A percentile compares a stretch with the other conserved stretches of the same genome.
Evolutionary conservation across 1,140 invertebrate genomes (phyloP).

Genomic region (Hestina assimilis): DNA sequence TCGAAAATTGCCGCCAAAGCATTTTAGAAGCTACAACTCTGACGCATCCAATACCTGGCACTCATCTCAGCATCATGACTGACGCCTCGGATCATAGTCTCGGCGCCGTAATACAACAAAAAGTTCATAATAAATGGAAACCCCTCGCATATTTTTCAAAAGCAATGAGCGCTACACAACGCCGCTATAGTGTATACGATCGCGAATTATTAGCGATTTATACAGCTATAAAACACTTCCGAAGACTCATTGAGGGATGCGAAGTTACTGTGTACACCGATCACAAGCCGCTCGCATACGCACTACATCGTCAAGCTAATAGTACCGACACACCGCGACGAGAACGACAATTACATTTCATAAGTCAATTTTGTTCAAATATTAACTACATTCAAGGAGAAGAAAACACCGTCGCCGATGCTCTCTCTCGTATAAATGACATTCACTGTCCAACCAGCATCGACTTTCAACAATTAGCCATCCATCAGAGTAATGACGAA

Average conservation of each 20-base stretch:
- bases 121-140: neutral
- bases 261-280: neutral
- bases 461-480: no score
- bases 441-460: no score
- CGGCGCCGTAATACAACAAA: constrained; percentile 11
- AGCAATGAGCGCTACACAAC: neutral
- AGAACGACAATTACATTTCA: no score
- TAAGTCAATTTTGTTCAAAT: no score
- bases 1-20: constrained; percentile 8
- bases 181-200: neutral
- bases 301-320: no score
- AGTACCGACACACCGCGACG: no score
- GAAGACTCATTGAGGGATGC: neutral
- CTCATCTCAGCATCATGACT: constrained; percentile 6
- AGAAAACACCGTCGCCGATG: no score
- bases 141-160: neutral
- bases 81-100: no score
- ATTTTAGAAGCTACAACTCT: neutral
- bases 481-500: no score
- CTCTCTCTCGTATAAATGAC: no score
- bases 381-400: no score
- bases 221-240: neutral
- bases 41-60: neutral
- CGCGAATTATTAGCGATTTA: neutral
- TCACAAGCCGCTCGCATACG: neutral